Evolutionary conservation across 2,888 invertebrate species (phyloP).

Genomic region (Odontocolon sp.): DNA sequence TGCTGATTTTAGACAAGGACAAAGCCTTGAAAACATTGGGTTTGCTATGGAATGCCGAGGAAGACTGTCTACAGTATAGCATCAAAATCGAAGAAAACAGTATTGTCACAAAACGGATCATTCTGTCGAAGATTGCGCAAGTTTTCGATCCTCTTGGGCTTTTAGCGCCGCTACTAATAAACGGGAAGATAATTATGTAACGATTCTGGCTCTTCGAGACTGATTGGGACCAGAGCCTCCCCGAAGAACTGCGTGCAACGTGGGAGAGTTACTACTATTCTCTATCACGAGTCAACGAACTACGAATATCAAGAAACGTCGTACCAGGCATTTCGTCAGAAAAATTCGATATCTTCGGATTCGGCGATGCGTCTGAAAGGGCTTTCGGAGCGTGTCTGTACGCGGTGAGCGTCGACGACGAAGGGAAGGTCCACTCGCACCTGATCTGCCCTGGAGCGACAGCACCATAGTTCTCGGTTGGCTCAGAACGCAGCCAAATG

Average conservation of each 20-base stretch:
- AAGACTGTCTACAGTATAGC: conserved; percentile 46
- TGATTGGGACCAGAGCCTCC: conserved; percentile 43
- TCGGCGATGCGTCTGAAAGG: conserved; percentile 62
- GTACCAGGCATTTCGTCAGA: background rate
- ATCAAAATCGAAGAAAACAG: background rate
- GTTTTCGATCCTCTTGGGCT: conserved; percentile 60
- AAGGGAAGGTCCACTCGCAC: background rate
- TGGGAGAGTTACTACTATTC: conserved; percentile 36
- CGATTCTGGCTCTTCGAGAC: conserved; percentile 25
- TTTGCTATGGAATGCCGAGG: conserved; percentile 51
- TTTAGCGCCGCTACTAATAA: conserved; percentile 49
- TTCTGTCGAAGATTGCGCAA: conserved; percentile 52
- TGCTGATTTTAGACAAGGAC: conserved; percentile 47
- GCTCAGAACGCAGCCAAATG: conserved; percentile 55
- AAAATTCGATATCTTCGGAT: conserved; percentile 48
- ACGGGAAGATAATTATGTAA: conserved; percentile 57
- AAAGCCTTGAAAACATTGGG: conserved; percentile 54
- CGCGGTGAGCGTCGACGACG: conserved; percentile 1
- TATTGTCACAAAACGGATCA: conserved; percentile 24
- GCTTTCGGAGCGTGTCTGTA: conserved; percentile 66
- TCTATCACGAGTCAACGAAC: conserved; percentile 9
- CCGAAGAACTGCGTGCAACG: background rate
- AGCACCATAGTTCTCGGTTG: conserved; percentile 59
- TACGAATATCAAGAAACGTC: conserved; percentile 42
- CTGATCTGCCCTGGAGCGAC: conserved; percentile 54